These are phyloP conservation scores for Lasiurus cinereus DNA, from an alignment of 2,113 vertebrate genomes.

Conservation along the genomic window DNA sequence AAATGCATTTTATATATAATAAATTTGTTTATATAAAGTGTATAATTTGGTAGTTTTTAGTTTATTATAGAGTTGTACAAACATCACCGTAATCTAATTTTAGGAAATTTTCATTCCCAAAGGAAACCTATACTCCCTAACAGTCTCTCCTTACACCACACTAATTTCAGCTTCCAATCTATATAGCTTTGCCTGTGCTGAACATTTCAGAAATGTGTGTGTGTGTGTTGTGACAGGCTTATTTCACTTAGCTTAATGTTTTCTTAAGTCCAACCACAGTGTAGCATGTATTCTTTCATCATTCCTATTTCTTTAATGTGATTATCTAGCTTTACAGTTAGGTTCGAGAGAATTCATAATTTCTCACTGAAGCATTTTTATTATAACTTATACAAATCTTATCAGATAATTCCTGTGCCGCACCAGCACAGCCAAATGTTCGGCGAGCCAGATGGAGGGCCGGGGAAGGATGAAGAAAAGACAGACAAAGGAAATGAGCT, in stretches of 20 bases:
- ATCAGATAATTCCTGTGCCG: not conserved
- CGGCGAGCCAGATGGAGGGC: too few relatives aligned
- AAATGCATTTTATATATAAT: not conserved
- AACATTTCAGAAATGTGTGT: constrained; percentile 11
- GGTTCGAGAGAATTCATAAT: constrained; percentile 36
- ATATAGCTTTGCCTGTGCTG: not conserved
- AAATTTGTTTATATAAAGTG: not conserved
- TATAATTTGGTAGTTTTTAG: not conserved
- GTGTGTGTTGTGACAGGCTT: not conserved
- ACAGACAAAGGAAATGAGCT: too few relatives aligned
- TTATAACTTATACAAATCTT: not conserved
- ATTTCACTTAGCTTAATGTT: not conserved
- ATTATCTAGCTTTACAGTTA: constrained; percentile 49
- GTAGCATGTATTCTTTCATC: not conserved
- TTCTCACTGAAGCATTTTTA: constrained; percentile 14
- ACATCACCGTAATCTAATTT: not conserved
- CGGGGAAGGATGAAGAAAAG: too few relatives aligned
- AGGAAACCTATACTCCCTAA: not conserved
- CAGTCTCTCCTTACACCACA: not conserved
- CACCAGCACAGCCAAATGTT: too few relatives aligned
- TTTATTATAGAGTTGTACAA: constrained; percentile 22
- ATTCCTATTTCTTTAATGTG: constrained; percentile 12
- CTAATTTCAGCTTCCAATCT: not conserved
- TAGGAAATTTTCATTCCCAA: not conserved
- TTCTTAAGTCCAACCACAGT: not conserved